Percentiles rank a stretch among this genome's conserved stretches.
Conservation (phyloP, 2,888 invertebrate genomes). For the Euclidia mi region DNA sequence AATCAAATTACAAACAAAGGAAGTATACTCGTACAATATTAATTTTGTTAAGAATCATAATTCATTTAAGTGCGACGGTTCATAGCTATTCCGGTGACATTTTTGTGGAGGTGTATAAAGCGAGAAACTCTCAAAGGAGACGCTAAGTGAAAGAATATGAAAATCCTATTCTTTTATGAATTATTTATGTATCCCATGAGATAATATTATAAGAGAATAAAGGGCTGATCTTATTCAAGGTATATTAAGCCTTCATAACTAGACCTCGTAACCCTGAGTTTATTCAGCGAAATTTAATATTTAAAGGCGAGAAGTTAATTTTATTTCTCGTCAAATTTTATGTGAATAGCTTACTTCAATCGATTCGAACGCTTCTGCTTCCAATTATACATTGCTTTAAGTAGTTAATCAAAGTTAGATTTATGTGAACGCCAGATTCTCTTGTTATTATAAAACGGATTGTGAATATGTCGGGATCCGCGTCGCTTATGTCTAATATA, state of each 20-base stretch:
- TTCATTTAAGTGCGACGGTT: slow-evolving; percentile 48
- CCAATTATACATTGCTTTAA: slow-evolving; percentile 43
- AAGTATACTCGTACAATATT: slow-evolving; percentile 33
- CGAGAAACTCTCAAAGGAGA: slow-evolving; percentile 47
- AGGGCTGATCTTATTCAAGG: slow-evolving; percentile 43
- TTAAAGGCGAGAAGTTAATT: slow-evolving; percentile 17
- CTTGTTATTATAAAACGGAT: no score
- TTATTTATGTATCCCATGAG: slow-evolving; percentile 61
- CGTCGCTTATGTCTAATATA: no score
- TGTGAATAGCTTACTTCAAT: slow-evolving; percentile 13
- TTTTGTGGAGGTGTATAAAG: slow-evolving; percentile 55
- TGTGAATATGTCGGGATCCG: slow-evolving; percentile 20
- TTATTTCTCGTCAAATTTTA: slow-evolving; percentile 15
- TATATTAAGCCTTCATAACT: slow-evolving; percentile 48
- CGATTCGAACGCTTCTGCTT: slow-evolving; percentile 7
- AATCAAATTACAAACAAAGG: slow-evolving; percentile 11
- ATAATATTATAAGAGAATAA: slow-evolving; percentile 54
- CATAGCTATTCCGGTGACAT: slow-evolving; percentile 45
- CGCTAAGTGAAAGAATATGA: slow-evolving; percentile 69
- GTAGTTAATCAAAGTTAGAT: slow-evolving; percentile 57
- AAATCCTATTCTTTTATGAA: slow-evolving; percentile 71
- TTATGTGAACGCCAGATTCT: slow-evolving; percentile 56
- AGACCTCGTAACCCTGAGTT: slow-evolving; percentile 27
- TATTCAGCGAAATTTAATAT: slow-evolving; percentile 30
- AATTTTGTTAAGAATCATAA: slow-evolving; percentile 51